phyloP scores from a whole-genome alignment of 1,140 invertebrate species.

The Euwallacea similis region DNA sequence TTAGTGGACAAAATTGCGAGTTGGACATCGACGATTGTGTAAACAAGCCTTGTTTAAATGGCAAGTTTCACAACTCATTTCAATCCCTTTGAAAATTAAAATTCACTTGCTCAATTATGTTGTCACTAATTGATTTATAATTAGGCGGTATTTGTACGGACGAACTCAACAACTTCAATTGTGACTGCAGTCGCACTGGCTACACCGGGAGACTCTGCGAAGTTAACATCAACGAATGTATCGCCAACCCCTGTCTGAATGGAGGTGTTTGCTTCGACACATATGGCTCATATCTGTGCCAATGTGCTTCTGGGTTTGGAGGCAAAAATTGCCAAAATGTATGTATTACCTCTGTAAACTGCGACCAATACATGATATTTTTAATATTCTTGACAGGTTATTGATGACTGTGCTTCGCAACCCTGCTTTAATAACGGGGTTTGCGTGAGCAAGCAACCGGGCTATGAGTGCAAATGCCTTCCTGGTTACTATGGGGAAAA shows the following conservation, averaged over 20 bases:
- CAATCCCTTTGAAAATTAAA: not conserved
- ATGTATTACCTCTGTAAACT: constrained; percentile 24
- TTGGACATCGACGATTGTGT: constrained; percentile 72
- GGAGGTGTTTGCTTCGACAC: constrained; percentile 77
- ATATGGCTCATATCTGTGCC: constrained; percentile 79
- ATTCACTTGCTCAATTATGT: not conserved
- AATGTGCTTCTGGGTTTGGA: constrained; percentile 80
- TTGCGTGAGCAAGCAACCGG: constrained; percentile 63
- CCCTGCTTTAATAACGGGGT: constrained; percentile 69
- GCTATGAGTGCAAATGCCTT: constrained; percentile 60
- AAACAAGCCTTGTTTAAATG: constrained; percentile 77
- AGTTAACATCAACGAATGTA: constrained; percentile 83
- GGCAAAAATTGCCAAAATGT: constrained; percentile 76
- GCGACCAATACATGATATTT: no score
- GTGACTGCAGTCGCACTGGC: constrained; percentile 72
- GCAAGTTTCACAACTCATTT: not conserved
- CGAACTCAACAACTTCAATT: constrained; percentile 76
- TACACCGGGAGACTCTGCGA: constrained; percentile 81
- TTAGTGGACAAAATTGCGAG: constrained; percentile 67
- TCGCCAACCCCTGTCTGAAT: constrained; percentile 72
- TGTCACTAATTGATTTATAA: not conserved
- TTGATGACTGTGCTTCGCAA: constrained; percentile 67
- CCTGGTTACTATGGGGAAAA: constrained; percentile 62
- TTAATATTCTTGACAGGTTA: constrained; percentile 43
- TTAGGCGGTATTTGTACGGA: constrained; percentile 75